Evolutionary conservation across 2,888 invertebrate species (phyloP), one percentile per base, ranked within the genome.

Genomic region (Bembecia ichneumoniformis): DNA sequence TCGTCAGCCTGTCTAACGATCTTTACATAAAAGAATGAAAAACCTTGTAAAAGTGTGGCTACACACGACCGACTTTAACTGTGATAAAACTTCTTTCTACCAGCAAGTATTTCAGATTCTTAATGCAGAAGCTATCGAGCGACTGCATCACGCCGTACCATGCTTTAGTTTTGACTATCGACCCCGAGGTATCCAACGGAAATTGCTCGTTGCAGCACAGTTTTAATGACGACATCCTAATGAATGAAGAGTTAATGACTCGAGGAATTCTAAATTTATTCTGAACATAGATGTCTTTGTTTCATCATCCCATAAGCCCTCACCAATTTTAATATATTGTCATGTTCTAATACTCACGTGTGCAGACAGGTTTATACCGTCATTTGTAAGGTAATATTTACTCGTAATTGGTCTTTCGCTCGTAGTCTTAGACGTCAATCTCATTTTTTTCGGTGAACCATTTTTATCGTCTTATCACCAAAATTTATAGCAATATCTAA

Each of bases 191-290:
- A 13, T 48, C 58, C 63, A 62, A 55, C 80, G 84, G 83, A 84
- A 82, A 79, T 74, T 68, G 70, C 77, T 79, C 76, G 68, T 83
- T 82, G 78, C 74, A 66, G 66, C 70, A 68, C 73, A 70, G 71
- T 75, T 80, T 77, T 83, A 83, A 83, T 79, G 71, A 75, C 63
- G 62, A 66, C 70, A 75, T 80, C 78, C 28, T 28, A 28, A 78
- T 63, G 74, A 71, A 80, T 81, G 77, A 74, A 74, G 77, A 76
- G 75, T 75, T 82, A 81, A 83, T 82, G 82, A 78, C 20, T 47
- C 15, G 47, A 49, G 35, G 14, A 35, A 47, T 47, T 47, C 35
- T 34, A 35, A 46, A 46, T 16, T 28, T 20, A 28, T 28, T 28
- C 28, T 7, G 28, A 28, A 28, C 9, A 28, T 20, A 20, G 20